Evolutionary conservation across 2,113 vertebrate genomes (phyloP).

Genomic region (Zosterops lateralis): DNA sequence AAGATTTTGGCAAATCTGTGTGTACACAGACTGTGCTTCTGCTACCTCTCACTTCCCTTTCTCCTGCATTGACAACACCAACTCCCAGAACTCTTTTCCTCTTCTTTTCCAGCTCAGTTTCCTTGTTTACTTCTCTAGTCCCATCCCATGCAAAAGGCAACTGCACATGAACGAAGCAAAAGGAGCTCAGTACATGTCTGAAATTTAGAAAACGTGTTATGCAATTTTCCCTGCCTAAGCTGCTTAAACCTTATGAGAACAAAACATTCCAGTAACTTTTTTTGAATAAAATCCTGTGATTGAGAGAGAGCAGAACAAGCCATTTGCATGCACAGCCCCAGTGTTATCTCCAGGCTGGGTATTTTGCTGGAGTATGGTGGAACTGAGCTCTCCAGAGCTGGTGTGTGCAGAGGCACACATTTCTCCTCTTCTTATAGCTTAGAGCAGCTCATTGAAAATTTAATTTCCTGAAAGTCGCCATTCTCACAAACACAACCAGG

Average conservation of each 20-base stretch:
- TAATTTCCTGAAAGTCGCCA: conserved; percentile 11
- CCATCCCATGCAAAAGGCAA: not conserved
- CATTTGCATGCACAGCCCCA: fast-evolving
- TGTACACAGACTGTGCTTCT: not conserved
- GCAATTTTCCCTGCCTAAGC: conserved; percentile 36
- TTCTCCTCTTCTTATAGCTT: not conserved
- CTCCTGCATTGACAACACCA: not conserved
- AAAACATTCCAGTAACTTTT: conserved; percentile 36
- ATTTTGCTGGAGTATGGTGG: not conserved
- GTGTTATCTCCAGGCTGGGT: not conserved
- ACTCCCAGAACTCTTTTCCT: not conserved
- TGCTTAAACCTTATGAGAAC: not conserved
- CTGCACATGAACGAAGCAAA: not conserved
- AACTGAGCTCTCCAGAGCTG: not conserved
- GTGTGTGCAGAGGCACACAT: not conserved
- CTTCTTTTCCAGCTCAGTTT: not conserved
- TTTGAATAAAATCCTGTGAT: not conserved
- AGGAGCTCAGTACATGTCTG: not conserved
- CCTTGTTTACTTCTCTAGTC: not conserved
- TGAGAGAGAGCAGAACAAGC: not conserved
- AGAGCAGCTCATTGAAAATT: conserved; percentile 28
- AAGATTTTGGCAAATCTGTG: not conserved
- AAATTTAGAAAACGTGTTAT: not conserved
- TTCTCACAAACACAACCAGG: not conserved
- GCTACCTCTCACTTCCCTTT: not conserved